Evolutionary conservation across 1,140 invertebrate species (phyloP), one percentile per base, ranked within the genome.

Genomic region (Brachionus paranguensis): DNA sequence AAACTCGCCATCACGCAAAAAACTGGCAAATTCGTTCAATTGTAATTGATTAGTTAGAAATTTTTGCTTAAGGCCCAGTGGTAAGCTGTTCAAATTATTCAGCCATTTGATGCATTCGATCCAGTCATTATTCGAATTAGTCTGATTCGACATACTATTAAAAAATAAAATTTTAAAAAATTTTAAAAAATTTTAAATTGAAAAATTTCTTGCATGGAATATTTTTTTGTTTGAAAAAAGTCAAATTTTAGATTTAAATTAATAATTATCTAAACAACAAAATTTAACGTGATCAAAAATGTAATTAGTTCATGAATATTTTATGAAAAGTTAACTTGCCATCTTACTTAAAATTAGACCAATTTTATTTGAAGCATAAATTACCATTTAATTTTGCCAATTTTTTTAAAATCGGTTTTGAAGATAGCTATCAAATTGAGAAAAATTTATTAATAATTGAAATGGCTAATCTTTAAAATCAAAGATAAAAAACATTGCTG

Each of bases 1-100:
- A 45, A 81, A 64, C 43, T 81, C 78, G 14, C 78, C 78, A 68
- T 81, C 78, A 14, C 78, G 50, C 24, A 81, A 68, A 14, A 37
- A 60, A 33, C 64, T 81, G 10, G 78, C 78, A 37, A 81, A 68
- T 14, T 81, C 78, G 27, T 47, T 68, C n/a, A 81, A 41, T 29
- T 81, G 50, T 37, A 81, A 47, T 68, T 81, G 78, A 43, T 68
- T 43, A 0, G 11, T 81, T 10, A 45, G 10, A 64, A 64, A 47
- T 29, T 68, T 81, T 41, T 81, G 78, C 41, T 37, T 60, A 20
- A 81, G 43, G 12, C 20, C n/a, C 3, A 64, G 8, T 43, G 78
- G 78, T 17, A 81, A 64, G 14, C 24, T 29, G 37, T 81, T 41
- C 33, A 68, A 43, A 24, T 17, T 81, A 27, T 81, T 43, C 3